These are phyloP conservation scores for Neomorphus geoffroyi DNA, from an alignment of 2,797 vertebrate species.

Conservation along the genomic window DNA sequence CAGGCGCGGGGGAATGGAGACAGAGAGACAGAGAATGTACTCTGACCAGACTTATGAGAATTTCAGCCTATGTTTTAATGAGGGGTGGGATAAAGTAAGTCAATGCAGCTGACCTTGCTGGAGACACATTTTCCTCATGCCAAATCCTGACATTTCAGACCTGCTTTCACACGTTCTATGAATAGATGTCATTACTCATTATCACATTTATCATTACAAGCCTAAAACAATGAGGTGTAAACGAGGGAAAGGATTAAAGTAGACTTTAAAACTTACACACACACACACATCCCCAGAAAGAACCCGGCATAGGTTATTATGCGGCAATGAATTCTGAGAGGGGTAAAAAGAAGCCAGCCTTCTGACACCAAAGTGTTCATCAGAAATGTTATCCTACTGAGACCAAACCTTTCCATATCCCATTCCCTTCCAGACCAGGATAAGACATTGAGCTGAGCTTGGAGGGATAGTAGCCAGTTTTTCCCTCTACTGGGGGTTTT, in stretches of 20 bases:
- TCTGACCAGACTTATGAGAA: constrained; percentile 52
- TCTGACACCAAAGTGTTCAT: background rate
- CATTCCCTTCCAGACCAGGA: background rate
- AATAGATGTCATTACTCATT: constrained; percentile 78
- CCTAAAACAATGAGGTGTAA: constrained; percentile 75
- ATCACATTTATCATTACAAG: constrained; percentile 76
- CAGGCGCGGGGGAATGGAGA: background rate
- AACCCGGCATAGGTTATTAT: constrained; percentile 30
- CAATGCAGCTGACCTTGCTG: constrained; percentile 62
- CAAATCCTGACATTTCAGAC: constrained; percentile 72
- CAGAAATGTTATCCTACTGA: background rate
- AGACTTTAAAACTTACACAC: constrained; percentile 24
- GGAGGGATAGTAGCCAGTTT: background rate
- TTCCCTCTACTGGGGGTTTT: background rate
- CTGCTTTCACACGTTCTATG: constrained; percentile 73
- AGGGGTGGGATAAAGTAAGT: constrained; percentile 50
- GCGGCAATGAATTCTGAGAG: background rate
- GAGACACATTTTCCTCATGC: constrained; percentile 71
- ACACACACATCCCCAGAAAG: background rate
- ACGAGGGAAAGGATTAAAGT: constrained; percentile 65
- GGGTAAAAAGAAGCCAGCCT: background rate
- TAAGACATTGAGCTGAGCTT: background rate
- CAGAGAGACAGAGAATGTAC: background rate
- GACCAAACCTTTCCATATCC: background rate
- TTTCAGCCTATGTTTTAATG: constrained; percentile 55